A percentile compares a stretch with the other conserved stretches of the same genome.
Evolutionary conservation across 2,797 vertebrate species (phyloP).

Genomic region (Hypotaenidia philippensis): DNA sequence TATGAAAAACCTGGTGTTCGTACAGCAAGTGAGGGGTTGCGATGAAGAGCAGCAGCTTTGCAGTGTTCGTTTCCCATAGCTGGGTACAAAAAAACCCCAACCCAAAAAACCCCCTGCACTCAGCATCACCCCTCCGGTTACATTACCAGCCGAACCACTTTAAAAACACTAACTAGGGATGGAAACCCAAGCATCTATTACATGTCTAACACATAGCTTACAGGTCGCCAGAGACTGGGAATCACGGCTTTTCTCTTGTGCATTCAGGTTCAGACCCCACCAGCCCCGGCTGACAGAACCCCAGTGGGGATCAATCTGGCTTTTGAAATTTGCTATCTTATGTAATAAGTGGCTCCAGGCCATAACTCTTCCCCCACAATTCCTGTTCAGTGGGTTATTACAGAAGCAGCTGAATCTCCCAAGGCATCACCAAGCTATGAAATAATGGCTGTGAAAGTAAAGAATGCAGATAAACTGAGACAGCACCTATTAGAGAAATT

Average conservation of each 20-base stretch:
- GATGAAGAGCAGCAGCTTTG: background rate
- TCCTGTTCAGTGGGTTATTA: background rate
- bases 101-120: too few relatives aligned
- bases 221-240: background rate
- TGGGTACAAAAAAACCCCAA: too few relatives aligned
- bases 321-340: background rate
- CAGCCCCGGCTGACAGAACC: background rate
- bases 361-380: background rate
- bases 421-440: background rate
- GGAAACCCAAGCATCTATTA: background rate
- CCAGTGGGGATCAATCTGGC: background rate
- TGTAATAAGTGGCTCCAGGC: background rate
- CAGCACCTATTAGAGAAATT: background rate
- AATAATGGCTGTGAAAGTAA: background rate
- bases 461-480: background rate
- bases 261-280: background rate
- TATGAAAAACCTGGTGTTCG: fast-evolving
- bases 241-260: background rate
- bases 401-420: background rate
- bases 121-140: background rate
- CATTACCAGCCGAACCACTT: background rate
- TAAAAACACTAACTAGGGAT: background rate
- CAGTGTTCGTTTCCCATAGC: background rate
- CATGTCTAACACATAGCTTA: background rate
- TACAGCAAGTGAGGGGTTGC: background rate